Evolutionary conservation across 2,113 vertebrate genomes (phyloP), one percentile per base, ranked within the genome.

Genomic region (Serinus canaria): DNA sequence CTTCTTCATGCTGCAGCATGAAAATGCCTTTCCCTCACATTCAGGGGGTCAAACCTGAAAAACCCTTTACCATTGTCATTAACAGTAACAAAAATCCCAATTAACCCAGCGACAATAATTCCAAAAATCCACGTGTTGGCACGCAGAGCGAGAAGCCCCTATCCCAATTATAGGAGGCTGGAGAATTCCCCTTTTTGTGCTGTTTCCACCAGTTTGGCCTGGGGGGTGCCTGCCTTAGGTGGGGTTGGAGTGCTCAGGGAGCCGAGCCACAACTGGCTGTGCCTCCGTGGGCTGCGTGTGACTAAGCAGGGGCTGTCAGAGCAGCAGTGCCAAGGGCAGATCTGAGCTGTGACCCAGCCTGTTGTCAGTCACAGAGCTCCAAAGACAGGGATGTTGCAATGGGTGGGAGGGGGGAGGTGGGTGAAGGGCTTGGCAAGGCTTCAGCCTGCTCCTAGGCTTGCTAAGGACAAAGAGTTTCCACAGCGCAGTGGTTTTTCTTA

Each of bases 381-480:
- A 60, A 92, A 92, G 49, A 31, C 68, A 50, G 68, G 62, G 73
- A 92, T 95, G 76, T 95, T 92, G 76, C 83, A 96, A 88, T 20
- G 3, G 1, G 31, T 41, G 24, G 55, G 53, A 90, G 56, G 10
- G 22, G 60, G 60, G 60, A 91, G 72, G 58, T 1, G 13, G 16
- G 33, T 0, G 0, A 77, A 77, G 50, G 43, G 4, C 52, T 96
- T 92, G 89, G 90, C 84, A 79, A 74, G 53, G 7, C 25, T 91
- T 86, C 86, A 93, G 46, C 44, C 53, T 41, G 52, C 44, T 67
- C 59, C 64, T 19, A 62, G 64, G 46, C 28, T 50, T 83, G 33
- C 60, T 90, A 67, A 87, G 62, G 90, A 92, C 63, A 90, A 91
- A 90, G 77, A 80, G 18, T 95, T 94, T 92, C 77, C 76, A 87